phyloP scores from a whole-genome alignment of 2,797 vertebrate species.

The Sylvilagus floridanus region DNA sequence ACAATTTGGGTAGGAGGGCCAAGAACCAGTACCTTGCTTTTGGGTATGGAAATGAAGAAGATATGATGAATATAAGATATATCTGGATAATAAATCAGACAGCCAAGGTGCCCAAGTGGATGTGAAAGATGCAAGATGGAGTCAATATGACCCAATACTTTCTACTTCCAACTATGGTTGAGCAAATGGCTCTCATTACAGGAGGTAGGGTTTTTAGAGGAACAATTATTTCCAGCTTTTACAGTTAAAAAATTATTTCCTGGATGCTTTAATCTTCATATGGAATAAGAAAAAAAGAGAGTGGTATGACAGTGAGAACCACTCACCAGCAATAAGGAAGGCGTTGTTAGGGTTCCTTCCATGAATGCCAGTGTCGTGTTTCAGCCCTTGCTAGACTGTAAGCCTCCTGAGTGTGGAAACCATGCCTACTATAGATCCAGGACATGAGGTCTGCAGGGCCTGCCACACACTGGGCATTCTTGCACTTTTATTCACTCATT shows the following conservation, averaged over 20 bases:
- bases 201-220: not conserved
- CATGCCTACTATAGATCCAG: not conserved
- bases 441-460: not conserved
- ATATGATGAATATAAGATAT: not conserved
- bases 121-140: not conserved
- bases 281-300: not conserved
- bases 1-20: not conserved
- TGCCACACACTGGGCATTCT: not conserved
- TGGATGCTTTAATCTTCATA: not conserved
- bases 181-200: not conserved
- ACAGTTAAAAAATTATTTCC: not conserved
- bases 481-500: not conserved
- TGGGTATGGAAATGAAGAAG: not conserved
- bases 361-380: not conserved
- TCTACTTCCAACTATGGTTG: not conserved
- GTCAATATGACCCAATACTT: not conserved
- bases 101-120: not conserved
- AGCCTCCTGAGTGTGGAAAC: not conserved
- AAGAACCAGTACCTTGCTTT: not conserved
- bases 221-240: conserved; percentile 23
- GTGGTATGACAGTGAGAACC: not conserved
- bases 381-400: not conserved
- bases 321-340: not conserved
- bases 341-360: not conserved
- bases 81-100: not conserved